Evolutionary conservation across 2,888 invertebrate genomes (phyloP).

Genomic region (Mesochorus sp.): DNA sequence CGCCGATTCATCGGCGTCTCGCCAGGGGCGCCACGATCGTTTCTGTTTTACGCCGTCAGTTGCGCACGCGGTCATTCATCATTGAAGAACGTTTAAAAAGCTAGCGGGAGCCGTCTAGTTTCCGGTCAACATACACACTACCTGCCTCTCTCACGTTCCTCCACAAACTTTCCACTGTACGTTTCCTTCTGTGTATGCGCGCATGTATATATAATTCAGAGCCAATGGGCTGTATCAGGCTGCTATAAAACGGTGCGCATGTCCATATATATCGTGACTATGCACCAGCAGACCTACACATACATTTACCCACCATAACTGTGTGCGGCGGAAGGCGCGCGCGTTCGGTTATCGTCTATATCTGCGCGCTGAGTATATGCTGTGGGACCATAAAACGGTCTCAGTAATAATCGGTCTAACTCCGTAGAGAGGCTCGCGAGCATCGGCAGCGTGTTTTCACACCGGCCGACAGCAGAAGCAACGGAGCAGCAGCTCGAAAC

Average conservation of each 20-base stretch:
- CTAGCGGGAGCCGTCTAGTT: constrained; percentile 42
- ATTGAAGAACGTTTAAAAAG: constrained; percentile 34
- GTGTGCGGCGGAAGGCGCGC: constrained; percentile 57
- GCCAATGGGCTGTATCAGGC: not conserved
- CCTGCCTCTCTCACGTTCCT: constrained; percentile 11
- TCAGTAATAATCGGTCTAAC: constrained; percentile 63
- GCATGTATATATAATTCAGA: not conserved
- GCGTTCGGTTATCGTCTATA: constrained; percentile 49
- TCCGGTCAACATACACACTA: constrained; percentile 20
- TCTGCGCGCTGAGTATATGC: constrained; percentile 58
- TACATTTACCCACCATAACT: constrained; percentile 28
- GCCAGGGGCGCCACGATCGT: constrained; percentile 50
- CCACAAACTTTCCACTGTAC: not conserved
- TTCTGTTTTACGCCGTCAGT: not conserved
- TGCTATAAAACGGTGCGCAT: not conserved
- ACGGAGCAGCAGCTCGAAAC: constrained; percentile 14
- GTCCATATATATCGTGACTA: constrained; percentile 11
- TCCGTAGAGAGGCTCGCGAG: constrained; percentile 11
- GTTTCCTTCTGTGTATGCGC: not conserved
- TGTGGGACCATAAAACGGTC: constrained; percentile 60
- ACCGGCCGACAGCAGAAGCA: constrained; percentile 10
- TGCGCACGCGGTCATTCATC: constrained; percentile 49
- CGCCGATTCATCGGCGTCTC: constrained; percentile 21
- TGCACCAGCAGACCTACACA: not conserved
- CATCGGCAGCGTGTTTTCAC: constrained; percentile 20